Conservation (phyloP, 1,140 invertebrate species). For the Drosophila ironensis region DNA sequence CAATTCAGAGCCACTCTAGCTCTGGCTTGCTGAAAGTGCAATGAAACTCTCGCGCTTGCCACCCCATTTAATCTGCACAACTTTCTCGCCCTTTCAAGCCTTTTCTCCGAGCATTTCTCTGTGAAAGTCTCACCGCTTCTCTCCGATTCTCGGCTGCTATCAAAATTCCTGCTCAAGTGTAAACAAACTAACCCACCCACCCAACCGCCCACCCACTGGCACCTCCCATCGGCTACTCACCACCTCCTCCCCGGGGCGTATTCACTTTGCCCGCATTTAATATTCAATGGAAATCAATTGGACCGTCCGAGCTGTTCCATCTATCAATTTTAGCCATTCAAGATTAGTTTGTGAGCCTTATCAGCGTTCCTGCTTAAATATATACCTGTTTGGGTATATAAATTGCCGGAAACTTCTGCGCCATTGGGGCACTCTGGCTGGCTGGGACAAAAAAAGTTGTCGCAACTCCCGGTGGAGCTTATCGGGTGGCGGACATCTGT, state of each 20-base stretch:
- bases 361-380: background rate
- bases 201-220: background rate
- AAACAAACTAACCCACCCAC: slow-evolving; percentile 44
- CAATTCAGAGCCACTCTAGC: too few species aligned
- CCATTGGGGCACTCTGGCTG: background rate
- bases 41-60: too few species aligned
- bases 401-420: background rate
- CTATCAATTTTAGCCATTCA: slow-evolving; percentile 15
- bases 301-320: slow-evolving; percentile 16
- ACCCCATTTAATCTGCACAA: too few species aligned
- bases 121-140: background rate
- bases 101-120: background rate
- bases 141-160: background rate
- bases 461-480: background rate
- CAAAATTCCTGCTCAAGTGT: slow-evolving; percentile 46
- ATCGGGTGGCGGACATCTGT: slow-evolving; percentile 15
- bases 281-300: slow-evolving; percentile 8
- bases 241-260: too few species aligned
- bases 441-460: background rate
- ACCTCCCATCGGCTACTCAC: background rate
- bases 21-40: too few species aligned
- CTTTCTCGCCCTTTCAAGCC: too few species aligned
- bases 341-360: slow-evolving; percentile 23
- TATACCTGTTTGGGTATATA: background rate
- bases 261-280: background rate